These are phyloP conservation scores for Ciconia stormi DNA, from an alignment of 2,113 vertebrate species.

Conservation along the genomic window DNA sequence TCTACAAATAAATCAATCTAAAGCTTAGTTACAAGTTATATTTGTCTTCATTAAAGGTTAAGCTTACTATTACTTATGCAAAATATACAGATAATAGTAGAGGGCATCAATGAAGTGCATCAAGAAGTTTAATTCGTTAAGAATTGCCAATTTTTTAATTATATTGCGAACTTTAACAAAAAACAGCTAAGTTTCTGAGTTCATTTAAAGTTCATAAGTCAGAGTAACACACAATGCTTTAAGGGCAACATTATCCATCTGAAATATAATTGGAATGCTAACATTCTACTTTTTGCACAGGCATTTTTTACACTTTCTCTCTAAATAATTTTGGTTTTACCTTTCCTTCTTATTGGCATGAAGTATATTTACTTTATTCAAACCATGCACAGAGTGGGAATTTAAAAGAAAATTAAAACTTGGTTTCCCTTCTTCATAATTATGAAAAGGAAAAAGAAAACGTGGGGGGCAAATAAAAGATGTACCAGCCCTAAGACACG, in stretches of 20 bases:
- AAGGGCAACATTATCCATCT: not conserved
- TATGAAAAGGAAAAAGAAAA: not conserved
- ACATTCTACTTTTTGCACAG: not conserved
- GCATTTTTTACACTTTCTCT: not conserved
- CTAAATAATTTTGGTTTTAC: not conserved
- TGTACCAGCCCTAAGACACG: not conserved
- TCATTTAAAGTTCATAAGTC: not conserved
- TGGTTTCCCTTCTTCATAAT: not conserved
- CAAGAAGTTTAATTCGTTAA: not conserved
- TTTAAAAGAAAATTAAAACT: not conserved
- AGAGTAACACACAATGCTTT: not conserved
- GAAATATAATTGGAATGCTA: not conserved
- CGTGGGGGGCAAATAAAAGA: not conserved
- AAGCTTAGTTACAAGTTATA: not conserved
- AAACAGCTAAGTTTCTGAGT: not conserved
- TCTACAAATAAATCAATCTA: not conserved
- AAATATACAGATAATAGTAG: not conserved
- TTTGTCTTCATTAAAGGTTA: not conserved
- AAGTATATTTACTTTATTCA: not conserved
- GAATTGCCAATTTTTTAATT: not conserved
- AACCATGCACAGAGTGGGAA: not conserved
- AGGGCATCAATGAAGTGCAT: not conserved
- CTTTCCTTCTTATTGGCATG: not conserved
- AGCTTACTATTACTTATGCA: not conserved
- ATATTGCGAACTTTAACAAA: not conserved